Conservation (phyloP, 2,113 vertebrate genomes). For the Cheirogaleus medius region DNA sequence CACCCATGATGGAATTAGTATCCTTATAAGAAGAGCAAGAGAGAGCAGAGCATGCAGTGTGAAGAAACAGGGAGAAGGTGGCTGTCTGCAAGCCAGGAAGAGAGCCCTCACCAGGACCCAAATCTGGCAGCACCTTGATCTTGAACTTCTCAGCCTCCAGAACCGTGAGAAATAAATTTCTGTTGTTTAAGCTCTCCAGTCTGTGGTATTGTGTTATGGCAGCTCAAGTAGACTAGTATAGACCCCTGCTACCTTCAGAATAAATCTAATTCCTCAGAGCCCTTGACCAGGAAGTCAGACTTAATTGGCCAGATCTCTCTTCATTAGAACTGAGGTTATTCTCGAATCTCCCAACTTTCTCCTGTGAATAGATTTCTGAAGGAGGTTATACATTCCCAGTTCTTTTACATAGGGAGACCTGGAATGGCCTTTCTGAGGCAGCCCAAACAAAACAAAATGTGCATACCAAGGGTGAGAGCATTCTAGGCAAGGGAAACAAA, state of each 20-base stretch:
- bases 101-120: neutral
- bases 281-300: accelerated
- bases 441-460: neutral
- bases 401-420: neutral
- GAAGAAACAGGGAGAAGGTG: neutral
- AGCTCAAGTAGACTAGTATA: neutral
- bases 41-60: neutral
- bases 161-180: neutral
- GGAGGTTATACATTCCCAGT: accelerated
- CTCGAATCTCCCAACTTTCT: neutral
- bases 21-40: neutral
- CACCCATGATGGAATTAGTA: neutral
- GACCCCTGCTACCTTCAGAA: neutral
- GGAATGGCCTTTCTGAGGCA: neutral
- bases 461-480: neutral
- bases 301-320: neutral
- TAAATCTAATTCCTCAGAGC: neutral
- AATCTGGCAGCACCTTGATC: neutral
- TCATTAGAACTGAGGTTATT: neutral
- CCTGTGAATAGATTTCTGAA: neutral
- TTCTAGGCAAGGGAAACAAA: neutral
- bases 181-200: neutral
- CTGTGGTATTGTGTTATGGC: neutral
- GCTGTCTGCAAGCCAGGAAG: neutral
- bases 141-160: neutral